These are phyloP conservation scores for Rotaria socialis DNA, from an alignment of 2,888 invertebrate species.

Conservation along the genomic window DNA sequence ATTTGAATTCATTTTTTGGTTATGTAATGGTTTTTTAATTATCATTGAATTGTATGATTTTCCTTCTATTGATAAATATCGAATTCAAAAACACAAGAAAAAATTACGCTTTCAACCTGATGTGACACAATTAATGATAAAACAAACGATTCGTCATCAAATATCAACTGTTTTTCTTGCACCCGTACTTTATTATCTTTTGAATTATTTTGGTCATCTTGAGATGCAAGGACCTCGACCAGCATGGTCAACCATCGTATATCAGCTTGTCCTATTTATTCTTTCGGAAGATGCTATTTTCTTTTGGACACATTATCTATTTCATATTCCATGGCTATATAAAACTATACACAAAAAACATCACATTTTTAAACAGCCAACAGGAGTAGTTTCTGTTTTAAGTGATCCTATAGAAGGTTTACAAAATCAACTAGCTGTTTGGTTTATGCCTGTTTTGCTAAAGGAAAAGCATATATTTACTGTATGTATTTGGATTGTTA, in stretches of 20 bases:
- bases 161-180: neutral
- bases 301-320: conserved; percentile 36
- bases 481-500: conserved; percentile 1
- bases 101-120: conserved; percentile 28
- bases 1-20: conserved; percentile 22
- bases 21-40: conserved; percentile 5
- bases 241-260: neutral
- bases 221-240: neutral
- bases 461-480: conserved; percentile 35
- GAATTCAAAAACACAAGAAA: conserved; percentile 2
- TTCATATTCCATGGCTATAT: conserved; percentile 19
- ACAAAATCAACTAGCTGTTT: conserved; percentile 22
- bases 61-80: conserved; percentile 34
- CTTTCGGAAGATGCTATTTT: neutral
- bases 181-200: neutral
- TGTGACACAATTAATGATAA: neutral
- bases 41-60: neutral
- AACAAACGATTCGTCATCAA: conserved; percentile 26
- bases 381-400: neutral
- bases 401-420: conserved; percentile 3
- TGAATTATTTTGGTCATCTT: conserved; percentile 17
- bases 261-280: neutral
- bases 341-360: conserved; percentile 20
- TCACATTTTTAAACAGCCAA: conserved; percentile 28
- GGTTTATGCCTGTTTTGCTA: neutral